Percentiles rank a stretch among this genome's conserved stretches.
These are phyloP conservation scores for Netelia inedita DNA, from an alignment of 2,888 invertebrate genomes.

Conservation along the genomic window DNA sequence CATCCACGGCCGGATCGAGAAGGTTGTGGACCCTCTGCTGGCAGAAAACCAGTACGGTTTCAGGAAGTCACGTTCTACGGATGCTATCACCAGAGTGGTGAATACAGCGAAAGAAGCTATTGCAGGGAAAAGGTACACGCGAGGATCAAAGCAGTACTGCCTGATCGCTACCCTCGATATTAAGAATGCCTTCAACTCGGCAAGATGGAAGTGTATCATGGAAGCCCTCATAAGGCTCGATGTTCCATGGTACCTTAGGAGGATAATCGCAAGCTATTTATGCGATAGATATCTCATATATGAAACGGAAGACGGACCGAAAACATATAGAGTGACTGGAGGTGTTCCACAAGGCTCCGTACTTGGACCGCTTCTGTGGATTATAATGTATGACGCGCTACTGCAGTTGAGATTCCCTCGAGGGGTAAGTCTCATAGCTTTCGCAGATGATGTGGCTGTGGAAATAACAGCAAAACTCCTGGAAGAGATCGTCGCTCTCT, in stretches of 20 bases:
- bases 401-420: constrained; percentile 3
- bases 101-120: no score
- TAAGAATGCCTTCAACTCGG: no score
- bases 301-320: constrained; percentile 1
- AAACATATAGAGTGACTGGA: background rate
- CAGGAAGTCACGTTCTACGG: no score
- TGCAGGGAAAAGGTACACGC: no score
- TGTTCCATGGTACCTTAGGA: background rate
- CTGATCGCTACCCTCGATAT: constrained; percentile 57
- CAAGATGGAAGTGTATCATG: no score
- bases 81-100: no score
- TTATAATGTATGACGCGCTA: no score
- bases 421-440: constrained; percentile 5
- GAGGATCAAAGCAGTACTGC: constrained; percentile 38
- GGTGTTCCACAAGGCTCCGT: no score
- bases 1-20: no score
- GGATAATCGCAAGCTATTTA: background rate
- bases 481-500: constrained; percentile 5
- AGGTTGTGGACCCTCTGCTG: no score
- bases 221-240: background rate
- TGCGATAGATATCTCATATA: background rate
- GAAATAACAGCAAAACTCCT: constrained; percentile 17
- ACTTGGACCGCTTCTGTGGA: background rate
- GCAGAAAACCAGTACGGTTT: no score
- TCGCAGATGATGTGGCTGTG: constrained; percentile 10